Conservation (phyloP, 1,140 invertebrate species). For the Pogonomyrmex barbatus region DNA sequence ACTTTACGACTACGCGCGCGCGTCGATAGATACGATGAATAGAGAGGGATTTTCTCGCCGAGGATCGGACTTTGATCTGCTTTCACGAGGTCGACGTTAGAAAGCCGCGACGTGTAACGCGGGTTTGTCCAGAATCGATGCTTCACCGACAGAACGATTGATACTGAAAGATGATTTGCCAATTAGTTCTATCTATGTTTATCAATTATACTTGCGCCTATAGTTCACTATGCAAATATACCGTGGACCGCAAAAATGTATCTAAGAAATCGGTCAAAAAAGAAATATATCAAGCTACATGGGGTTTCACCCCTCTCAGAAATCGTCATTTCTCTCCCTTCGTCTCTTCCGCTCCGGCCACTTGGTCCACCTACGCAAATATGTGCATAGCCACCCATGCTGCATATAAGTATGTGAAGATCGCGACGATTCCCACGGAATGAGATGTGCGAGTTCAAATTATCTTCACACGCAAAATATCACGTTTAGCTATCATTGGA, state of each 20-base stretch:
- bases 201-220: not conserved
- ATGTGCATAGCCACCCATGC: slow-evolving; percentile 74
- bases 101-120: slow-evolving; percentile 43
- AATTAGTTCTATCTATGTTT: not conserved
- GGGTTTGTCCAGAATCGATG: slow-evolving; percentile 6
- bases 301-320: slow-evolving; percentile 21
- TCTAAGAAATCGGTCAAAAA: slow-evolving; percentile 17
- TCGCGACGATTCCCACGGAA: slow-evolving; percentile 73
- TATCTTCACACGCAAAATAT: slow-evolving; percentile 19
- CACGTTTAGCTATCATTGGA: slow-evolving; percentile 29
- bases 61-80: slow-evolving; percentile 58
- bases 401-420: slow-evolving; percentile 40
- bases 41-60: slow-evolving; percentile 50
- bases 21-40: slow-evolving; percentile 52
- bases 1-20: slow-evolving; percentile 60
- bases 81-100: slow-evolving; percentile 53
- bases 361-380: slow-evolving; percentile 69
- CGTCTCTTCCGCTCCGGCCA: not conserved
- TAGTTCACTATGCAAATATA: slow-evolving; percentile 28
- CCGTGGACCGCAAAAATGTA: slow-evolving; percentile 19
- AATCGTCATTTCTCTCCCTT: slow-evolving; percentile 48
- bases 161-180: not conserved
- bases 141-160: not conserved
- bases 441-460: slow-evolving; percentile 68
- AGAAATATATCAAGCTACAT: slow-evolving; percentile 30